A percentile compares a stretch with the other conserved stretches of the same genome.
Evolutionary conservation across 2,888 invertebrate genomes (phyloP).

Genomic region (Platycnemis pennipes): DNA sequence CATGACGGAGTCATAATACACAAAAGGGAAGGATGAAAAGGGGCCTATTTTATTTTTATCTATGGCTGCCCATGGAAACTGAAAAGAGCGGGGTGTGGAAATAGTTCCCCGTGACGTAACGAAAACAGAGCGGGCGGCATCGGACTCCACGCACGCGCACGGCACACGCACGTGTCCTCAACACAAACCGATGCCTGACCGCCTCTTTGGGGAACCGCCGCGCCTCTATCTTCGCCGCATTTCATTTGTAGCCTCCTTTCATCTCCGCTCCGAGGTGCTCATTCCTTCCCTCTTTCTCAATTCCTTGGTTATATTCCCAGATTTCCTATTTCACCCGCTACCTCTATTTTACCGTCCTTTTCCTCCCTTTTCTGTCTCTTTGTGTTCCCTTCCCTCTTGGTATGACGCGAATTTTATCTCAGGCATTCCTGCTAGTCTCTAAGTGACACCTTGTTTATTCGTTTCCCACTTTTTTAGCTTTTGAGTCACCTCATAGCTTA

Average conservation of each 20-base stretch:
- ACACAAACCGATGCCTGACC: neutral
- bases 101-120: neutral
- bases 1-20: constrained; percentile 32
- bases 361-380: neutral
- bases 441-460: neutral
- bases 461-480: neutral
- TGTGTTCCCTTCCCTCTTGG: neutral
- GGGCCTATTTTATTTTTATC: neutral
- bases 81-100: neutral
- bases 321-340: neutral
- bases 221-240: constrained; percentile 12
- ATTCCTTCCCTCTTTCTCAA: neutral
- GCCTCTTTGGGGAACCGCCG: neutral
- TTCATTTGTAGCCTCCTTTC: constrained; percentile 27
- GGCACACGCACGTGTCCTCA: neutral
- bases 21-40: neutral
- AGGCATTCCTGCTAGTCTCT: neutral
- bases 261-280: constrained; percentile 20
- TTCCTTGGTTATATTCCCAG: neutral
- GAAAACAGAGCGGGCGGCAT: neutral
- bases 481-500: neutral
- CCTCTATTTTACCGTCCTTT: neutral
- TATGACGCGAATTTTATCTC: neutral
- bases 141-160: neutral
- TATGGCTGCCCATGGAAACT: neutral